Evolutionary conservation across 2,113 vertebrate species (phyloP).

Genomic region (Upupa epops): DNA sequence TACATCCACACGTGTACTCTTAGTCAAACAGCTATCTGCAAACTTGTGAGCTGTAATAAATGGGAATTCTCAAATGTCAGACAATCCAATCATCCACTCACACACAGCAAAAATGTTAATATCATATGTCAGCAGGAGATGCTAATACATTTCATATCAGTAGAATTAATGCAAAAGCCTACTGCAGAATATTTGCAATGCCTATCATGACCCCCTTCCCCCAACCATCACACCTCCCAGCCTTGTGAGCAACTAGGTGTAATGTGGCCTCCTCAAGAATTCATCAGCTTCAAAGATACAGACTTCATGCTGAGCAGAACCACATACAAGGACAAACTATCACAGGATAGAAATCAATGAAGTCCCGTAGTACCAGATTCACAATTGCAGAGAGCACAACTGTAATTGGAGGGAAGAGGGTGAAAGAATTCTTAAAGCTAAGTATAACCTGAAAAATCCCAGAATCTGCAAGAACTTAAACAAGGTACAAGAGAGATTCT

Average conservation of each 20-base stretch:
- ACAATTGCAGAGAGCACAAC: background rate
- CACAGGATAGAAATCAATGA: slow-evolving; percentile 56
- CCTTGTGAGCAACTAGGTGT: background rate
- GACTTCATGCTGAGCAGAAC: slow-evolving; percentile 10
- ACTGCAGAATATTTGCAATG: slow-evolving; percentile 31
- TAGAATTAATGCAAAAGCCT: slow-evolving; percentile 20
- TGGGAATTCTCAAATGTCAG: slow-evolving; percentile 60
- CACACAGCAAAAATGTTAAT: slow-evolving; percentile 18
- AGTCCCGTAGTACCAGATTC: background rate
- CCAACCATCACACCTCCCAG: background rate
- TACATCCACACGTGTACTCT: background rate
- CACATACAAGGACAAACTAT: slow-evolving; percentile 62
- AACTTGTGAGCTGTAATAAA: slow-evolving; percentile 49
- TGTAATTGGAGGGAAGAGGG: background rate
- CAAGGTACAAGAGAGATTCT: background rate
- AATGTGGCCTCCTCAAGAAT: slow-evolving; percentile 22
- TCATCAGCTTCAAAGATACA: slow-evolving; percentile 54
- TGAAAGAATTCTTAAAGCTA: background rate
- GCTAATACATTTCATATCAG: background rate
- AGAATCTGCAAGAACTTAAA: background rate
- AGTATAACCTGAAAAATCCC: background rate
- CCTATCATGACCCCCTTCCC: background rate
- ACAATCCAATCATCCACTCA: slow-evolving; percentile 53
- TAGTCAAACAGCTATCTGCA: slow-evolving; percentile 34
- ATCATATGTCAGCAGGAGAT: slow-evolving; percentile 46